Evolutionary conservation across 2,113 vertebrate genomes (phyloP), one percentile per base, ranked within the genome.

Genomic region (Pseudonaja textilis): DNA sequence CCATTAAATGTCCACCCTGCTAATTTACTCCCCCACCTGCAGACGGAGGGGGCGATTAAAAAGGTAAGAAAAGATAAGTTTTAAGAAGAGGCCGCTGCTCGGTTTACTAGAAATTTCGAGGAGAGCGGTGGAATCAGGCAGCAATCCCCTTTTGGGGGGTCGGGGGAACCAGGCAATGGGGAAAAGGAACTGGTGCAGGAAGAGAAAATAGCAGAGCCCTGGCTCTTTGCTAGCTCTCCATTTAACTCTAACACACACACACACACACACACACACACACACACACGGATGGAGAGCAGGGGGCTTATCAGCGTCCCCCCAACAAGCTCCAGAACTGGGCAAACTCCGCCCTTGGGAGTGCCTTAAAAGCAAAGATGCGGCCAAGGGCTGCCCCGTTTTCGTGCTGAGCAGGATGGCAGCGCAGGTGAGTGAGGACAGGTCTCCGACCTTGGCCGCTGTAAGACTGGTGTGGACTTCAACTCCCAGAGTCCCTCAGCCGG

Each of bases 181-280:
- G n/a, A 3, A 2, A 1, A 6, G n/a, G 64, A 34, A 18, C 2
- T 2, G 64, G 52, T 7, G n/a, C 42, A 14, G 7, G 23, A 2
- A 25, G 29, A 7, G 34, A 10, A 34, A 20, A 1, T 7, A 8
- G 18, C 42, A 0, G 23, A 1, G 3, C 5, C 0, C 12, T 0
- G 39, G 5, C 29, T 1, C 0, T 69, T 12, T 34, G 64, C n/a
- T n/a, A 16, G 2, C 69, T 18, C 18, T 52, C 47, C 12, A 9
- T 47, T 47, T 47, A 3, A 16, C 57, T 26, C 26, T 5, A 25
- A 56, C 42, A 42, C 3, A 3, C 42, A 3, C 42, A 42, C 45
- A 45, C 45, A 5, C 45, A 4, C 45, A 5, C 45, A 45, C 18
- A 9, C 12, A 1, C 42, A n/a, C n/a, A n/a, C n/a, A n/a, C n/a